Percentiles rank a stretch among this genome's conserved stretches.
Conservation (phyloP, 2,888 invertebrate species). For the Mantis religiosa region DNA sequence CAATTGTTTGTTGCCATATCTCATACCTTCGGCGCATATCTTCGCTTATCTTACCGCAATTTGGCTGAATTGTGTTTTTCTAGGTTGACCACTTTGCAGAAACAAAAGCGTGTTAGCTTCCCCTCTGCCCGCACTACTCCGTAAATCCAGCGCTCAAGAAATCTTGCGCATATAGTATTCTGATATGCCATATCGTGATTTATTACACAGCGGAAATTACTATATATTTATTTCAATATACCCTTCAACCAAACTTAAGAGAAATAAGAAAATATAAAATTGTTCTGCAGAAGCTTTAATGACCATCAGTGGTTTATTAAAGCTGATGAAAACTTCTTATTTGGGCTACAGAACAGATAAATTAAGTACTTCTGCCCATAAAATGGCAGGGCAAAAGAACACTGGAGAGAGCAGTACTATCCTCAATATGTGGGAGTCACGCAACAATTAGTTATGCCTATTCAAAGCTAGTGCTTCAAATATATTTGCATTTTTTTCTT, state of each 20-base stretch:
- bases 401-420: slow-evolving; percentile 28
- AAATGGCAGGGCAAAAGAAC: slow-evolving; percentile 24
- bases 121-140: too few relatives aligned
- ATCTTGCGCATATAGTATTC: too few relatives aligned
- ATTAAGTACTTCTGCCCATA: slow-evolving; percentile 35
- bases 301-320: not conserved
- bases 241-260: too few relatives aligned
- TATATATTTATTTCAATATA: not conserved
- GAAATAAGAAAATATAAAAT: slow-evolving; percentile 27
- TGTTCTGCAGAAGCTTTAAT: slow-evolving; percentile 20
- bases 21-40: too few relatives aligned
- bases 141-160: too few relatives aligned
- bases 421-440: not conserved
- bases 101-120: too few relatives aligned
- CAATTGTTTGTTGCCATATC: too few relatives aligned
- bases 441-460: not conserved
- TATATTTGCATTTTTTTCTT: not conserved
- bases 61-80: too few relatives aligned
- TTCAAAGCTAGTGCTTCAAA: not conserved
- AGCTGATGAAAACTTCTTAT: slow-evolving; percentile 25
- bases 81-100: too few relatives aligned
- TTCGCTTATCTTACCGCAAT: too few relatives aligned
- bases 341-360: slow-evolving; percentile 34
- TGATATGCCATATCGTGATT: too few relatives aligned
- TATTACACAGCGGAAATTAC: not conserved